phyloP scores from a whole-genome alignment of 2,888 invertebrate genomes.

The Eupithecia exiguata region DNA sequence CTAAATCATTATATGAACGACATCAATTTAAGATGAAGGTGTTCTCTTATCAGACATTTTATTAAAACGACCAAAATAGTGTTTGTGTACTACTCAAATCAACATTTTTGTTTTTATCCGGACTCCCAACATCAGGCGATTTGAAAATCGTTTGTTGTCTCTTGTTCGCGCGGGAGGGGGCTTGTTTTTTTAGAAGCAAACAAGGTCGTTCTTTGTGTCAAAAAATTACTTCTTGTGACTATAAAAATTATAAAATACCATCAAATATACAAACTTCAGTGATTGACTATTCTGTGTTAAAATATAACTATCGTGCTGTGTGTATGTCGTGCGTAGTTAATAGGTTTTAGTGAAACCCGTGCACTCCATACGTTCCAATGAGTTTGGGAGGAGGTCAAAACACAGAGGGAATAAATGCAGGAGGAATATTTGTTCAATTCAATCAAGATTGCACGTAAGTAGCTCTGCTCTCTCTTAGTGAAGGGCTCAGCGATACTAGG shows the following conservation, averaged over 20 bases:
- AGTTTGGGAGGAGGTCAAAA: conserved; percentile 90
- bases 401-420: conserved; percentile 90
- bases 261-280: conserved; percentile 59
- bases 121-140: conserved; percentile 21
- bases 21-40: neutral
- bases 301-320: conserved; percentile 65
- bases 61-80: neutral
- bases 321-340: conserved; percentile 68
- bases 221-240: conserved; percentile 78
- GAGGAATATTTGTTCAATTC: conserved; percentile 97
- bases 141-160: conserved; percentile 27
- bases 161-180: conserved; percentile 69
- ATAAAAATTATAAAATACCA: conserved; percentile 69
- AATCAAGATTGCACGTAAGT: conserved; percentile 99
- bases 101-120: conserved; percentile 11
- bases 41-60: too few relatives aligned
- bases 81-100: neutral
- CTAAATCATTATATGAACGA: neutral
- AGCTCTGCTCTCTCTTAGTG: conserved; percentile 19
- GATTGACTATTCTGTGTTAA: conserved; percentile 71
- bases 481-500: conserved; percentile 14
- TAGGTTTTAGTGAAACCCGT: conserved; percentile 66
- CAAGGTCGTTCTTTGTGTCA: conserved; percentile 88
- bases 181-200: conserved; percentile 79
- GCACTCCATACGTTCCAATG: conserved; percentile 87